Base-by-base conservation (phyloP, 2,113 vertebrate genomes). In the Pteropus alecto region DNA sequence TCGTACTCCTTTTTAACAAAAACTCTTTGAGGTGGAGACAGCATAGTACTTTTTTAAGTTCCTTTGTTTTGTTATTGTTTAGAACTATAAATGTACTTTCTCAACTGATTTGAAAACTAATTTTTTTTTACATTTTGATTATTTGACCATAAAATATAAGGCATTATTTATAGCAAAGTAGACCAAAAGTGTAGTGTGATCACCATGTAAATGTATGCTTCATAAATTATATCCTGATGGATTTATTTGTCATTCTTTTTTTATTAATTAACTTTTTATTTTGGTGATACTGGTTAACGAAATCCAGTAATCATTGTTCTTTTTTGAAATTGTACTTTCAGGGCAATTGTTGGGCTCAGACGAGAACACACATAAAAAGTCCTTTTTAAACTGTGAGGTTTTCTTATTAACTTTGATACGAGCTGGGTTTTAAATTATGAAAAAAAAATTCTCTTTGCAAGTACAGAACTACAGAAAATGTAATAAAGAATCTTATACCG, bases 391-490 rank as follows among this genome's bases (percentile, higher is more conserved):
- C 79, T 79, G 13, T 51, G 60, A 82, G 26, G 1, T 3, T 71
- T 67, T 93, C 30, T 60, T 48, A 38, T 56, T 95, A 35, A 63
- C 71, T 84, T 60, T 87, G 43, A 43, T 56, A 30, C 51, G 26
- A 38, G 6, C 18, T 85, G 9, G 5, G 51, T 79, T 94, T 78
- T 90, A 79, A 84, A 41, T 93, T 88, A 33, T 41, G 33, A 43
- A 38, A n/a, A 67, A 96, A 67, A 70, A 46, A 30, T 18, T 87
- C 7, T 93, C n/a, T 73, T 91, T 95, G 89, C 38, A 68, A 92
- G 7, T 51, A 2, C 7, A 73, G 51, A 81, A 74, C 12, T 77
- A 6, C 15, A 41, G 56, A 54, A 86, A 74, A 78, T 58, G 46
- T 84, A 24, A 35, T 58, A n/a, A 41, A 87, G 65, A 68, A 35